phyloP scores from a whole-genome alignment of 2,113 vertebrate genomes.

The Proterorhinus semilunaris region DNA sequence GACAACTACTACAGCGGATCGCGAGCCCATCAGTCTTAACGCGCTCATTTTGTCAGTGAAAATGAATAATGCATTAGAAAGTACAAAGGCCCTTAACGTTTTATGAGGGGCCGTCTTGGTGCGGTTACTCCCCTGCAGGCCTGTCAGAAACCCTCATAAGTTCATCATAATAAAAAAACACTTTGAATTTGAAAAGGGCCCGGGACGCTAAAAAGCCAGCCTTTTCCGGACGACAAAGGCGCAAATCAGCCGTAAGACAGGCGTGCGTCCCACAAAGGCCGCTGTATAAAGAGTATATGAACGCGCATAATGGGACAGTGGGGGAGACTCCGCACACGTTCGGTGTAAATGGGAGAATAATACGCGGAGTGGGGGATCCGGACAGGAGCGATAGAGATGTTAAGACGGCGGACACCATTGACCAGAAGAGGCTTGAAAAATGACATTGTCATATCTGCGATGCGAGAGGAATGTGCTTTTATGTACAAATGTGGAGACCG shows the following conservation, averaged over 20 bases:
- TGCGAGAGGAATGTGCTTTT: background rate
- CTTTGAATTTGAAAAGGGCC: slow-evolving; percentile 75
- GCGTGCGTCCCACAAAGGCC: slow-evolving; percentile 51
- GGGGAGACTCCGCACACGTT: slow-evolving; percentile 31
- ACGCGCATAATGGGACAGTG: slow-evolving; percentile 60
- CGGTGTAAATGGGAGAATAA: slow-evolving; percentile 39
- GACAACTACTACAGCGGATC: background rate
- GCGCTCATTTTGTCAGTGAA: background rate
- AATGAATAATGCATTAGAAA: background rate
- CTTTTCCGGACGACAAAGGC: slow-evolving; percentile 63
- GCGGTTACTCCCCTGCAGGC: slow-evolving; percentile 38
- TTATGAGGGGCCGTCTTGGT: slow-evolving; percentile 11
- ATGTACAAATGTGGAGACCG: no score
- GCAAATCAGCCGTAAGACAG: slow-evolving; percentile 66
- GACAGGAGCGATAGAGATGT: background rate
- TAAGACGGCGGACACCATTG: slow-evolving; percentile 7
- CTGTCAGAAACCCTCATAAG: slow-evolving; percentile 76
- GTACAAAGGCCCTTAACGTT: background rate
- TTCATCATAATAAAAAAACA: slow-evolving; percentile 76
- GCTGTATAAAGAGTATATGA: slow-evolving; percentile 49
- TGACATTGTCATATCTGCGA: background rate
- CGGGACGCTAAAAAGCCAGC: slow-evolving; percentile 49
- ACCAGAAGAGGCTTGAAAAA: background rate
- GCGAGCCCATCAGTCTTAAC: background rate
- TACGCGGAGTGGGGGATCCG: slow-evolving; percentile 7